Base-by-base conservation (phyloP, 2,113 vertebrate species). In the Platanista minor region DNA sequence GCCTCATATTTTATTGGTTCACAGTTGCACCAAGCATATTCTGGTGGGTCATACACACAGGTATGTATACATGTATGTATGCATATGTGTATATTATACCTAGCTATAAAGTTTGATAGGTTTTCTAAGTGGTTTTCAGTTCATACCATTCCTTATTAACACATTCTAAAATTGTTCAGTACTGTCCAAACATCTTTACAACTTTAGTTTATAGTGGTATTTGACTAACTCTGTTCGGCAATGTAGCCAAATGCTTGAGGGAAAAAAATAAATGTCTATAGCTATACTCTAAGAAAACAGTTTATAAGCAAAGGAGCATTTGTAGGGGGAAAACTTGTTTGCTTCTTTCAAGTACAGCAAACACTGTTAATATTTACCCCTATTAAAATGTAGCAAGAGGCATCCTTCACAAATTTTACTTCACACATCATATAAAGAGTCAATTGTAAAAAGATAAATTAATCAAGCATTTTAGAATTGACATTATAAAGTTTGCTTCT, bases 191-290 rank as follows among this genome's bases (percentile, higher is more conserved):
- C n/a, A 49, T 69, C 54, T 77, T 82, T 46, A n/a, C 4, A 27
- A 39, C 13, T 61, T 86, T 46, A 89, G 36, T 21, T 46, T 41
- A 11, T n/a, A 49, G 21, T 21, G 5, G 1, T 78, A 43, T 61
- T 78, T 57, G 69, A 57, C 43, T 66, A 66, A 75, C 12, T 94
- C 29, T 74, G 59, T 17, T 80, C 54, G 15, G 25, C 49, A 69
- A 49, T 41, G 67, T n/a, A 71, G 33, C 46, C 20, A n/a, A 36
- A 62, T 31, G 36, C 10, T 54, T 86, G 49, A 80, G 8, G 15
- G 25, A 15, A 69, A 82, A 93, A 82, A 93, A 82, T 27, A 71
- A 67, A 74, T 23, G 31, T 67, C 52, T 91, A 72, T n/a, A 75
- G n/a, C 46, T 88, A 6, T 0, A 67, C 8, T 54, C 33, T 62